phyloP scores from a whole-genome alignment of 2,113 vertebrate genomes.

The Macaca nemestrina region DNA sequence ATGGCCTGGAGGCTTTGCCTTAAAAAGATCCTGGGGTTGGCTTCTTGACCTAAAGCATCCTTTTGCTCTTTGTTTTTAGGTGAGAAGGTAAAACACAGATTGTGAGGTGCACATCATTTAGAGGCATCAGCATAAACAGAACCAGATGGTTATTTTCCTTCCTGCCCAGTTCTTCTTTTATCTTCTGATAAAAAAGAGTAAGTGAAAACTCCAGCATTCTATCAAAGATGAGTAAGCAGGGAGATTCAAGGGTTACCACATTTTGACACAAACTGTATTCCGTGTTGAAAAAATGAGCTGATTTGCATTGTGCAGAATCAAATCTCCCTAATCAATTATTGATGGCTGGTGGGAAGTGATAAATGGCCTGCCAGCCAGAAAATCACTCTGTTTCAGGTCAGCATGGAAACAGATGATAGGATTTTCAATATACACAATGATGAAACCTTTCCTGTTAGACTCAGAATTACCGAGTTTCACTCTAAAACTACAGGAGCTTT shows the following conservation, averaged over 20 bases:
- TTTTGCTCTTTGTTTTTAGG: background rate
- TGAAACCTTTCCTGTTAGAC: constrained; percentile 34
- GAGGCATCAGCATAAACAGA: background rate
- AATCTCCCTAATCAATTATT: constrained; percentile 79
- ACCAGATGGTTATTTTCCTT: background rate
- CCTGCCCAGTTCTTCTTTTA: background rate
- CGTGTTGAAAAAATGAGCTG: constrained; percentile 67
- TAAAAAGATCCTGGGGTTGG: background rate
- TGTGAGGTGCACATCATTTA: background rate
- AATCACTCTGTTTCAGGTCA: constrained; percentile 55
- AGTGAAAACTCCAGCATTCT: background rate
- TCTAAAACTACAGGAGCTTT: background rate
- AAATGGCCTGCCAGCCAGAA: constrained; percentile 71
- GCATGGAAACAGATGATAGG: constrained; percentile 52
- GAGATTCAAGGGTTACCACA: background rate
- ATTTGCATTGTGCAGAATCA: constrained; percentile 71
- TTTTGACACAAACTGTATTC: constrained; percentile 61
- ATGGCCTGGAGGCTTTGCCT: background rate
- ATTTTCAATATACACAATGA: constrained; percentile 51
- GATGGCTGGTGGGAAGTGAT: constrained; percentile 70
- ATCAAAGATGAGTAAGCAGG: constrained; percentile 20
- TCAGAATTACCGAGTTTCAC: background rate
- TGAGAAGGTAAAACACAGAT: background rate
- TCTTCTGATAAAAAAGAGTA: background rate
- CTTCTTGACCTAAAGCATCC: background rate